Percentiles rank a stretch among this genome's conserved stretches.
These are phyloP conservation scores for Eristalis intricaria DNA, from an alignment of 2,888 invertebrate genomes.

Conservation along the genomic window DNA sequence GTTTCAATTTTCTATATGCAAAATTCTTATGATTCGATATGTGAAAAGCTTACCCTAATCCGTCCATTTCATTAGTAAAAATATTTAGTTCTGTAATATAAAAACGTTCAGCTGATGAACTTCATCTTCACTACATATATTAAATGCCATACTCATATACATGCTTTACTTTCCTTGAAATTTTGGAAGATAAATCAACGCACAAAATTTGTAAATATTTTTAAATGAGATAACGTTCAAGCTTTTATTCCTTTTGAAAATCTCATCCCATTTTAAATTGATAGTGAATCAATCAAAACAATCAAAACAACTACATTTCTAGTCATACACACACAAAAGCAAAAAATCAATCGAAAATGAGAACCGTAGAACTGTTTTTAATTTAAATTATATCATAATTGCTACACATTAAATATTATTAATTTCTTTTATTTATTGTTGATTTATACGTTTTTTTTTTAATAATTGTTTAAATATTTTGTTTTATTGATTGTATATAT, in stretches of 20 bases:
- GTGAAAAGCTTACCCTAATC: conserved; percentile 63
- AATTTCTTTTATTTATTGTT: conserved; percentile 68
- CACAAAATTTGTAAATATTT: conserved; percentile 62
- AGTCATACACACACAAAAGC: conserved; percentile 61
- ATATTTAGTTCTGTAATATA: not conserved
- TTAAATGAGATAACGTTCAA: conserved; percentile 3
- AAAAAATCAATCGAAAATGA: conserved; percentile 40
- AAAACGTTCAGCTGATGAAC: not conserved
- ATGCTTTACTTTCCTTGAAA: conserved; percentile 23
- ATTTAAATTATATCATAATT: conserved; percentile 60
- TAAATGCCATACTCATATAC: not conserved
- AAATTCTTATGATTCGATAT: not conserved
- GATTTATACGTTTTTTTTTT: conserved; percentile 51
- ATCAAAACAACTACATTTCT: conserved; percentile 46
- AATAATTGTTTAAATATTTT: conserved; percentile 28
- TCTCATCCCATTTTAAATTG: conserved; percentile 30
- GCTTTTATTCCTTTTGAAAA: conserved; percentile 19
- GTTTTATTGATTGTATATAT: conserved; percentile 37
- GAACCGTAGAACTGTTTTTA: conserved; percentile 44
- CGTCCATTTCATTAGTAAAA: conserved; percentile 64
- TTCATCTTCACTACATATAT: not conserved
- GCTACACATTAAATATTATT: conserved; percentile 48
- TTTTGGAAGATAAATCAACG: conserved; percentile 33
- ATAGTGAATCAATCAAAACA: conserved; percentile 10
- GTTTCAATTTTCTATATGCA: not conserved